phyloP scores from a whole-genome alignment of 2,797 vertebrate genomes.

The Poecilia wingei region DNA sequence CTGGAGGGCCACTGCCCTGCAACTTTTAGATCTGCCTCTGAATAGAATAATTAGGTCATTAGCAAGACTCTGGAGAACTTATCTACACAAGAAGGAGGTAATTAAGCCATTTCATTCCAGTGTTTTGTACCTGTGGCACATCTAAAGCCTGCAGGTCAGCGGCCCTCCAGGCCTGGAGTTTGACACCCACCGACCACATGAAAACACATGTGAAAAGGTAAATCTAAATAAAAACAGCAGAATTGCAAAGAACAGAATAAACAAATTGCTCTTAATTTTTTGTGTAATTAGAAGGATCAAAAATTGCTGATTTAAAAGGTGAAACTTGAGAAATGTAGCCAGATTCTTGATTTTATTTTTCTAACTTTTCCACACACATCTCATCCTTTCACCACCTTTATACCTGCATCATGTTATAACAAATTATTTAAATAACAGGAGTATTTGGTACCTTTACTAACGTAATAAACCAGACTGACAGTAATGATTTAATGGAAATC shows the following conservation, averaged over 20 bases:
- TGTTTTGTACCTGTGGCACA: too few species aligned
- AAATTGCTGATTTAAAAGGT: not conserved
- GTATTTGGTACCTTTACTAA: not conserved
- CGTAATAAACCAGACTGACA: not conserved
- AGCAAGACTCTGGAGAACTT: too few species aligned
- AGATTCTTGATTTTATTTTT: not conserved
- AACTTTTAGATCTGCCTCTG: too few species aligned
- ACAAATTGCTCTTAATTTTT: not conserved
- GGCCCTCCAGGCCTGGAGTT: too few species aligned
- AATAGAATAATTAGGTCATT: too few species aligned
- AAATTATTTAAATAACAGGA: not conserved
- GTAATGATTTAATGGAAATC: not conserved
- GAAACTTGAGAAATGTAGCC: not conserved
- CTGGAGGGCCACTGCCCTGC: too few species aligned
- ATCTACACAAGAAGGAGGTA: too few species aligned
- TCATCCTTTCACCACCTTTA: not conserved
- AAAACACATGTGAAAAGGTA: not conserved
- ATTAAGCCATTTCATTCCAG: too few species aligned
- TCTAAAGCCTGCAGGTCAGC: too few species aligned
- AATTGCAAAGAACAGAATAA: not conserved
- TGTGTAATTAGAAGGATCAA: not conserved
- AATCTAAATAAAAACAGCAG: not conserved
- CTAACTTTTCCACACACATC: not conserved
- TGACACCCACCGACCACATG: too few species aligned
- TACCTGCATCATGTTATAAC: not conserved